phyloP scores from a whole-genome alignment of 2,113 vertebrate genomes.

The Ciconia boyciana region DNA sequence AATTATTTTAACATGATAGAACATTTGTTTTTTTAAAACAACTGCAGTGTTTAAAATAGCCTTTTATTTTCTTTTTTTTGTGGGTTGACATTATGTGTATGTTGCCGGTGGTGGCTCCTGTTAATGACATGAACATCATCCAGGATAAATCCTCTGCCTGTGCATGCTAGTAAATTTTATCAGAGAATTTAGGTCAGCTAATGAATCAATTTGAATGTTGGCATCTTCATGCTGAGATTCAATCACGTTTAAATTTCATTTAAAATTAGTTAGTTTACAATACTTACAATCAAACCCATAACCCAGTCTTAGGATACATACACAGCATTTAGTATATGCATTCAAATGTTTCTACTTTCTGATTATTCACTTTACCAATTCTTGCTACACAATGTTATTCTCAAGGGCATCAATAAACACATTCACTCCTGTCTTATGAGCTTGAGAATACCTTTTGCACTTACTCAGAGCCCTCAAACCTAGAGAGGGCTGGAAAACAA shows the following conservation, averaged over 20 bases:
- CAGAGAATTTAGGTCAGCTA: conserved; percentile 40
- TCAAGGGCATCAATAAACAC: conserved; percentile 41
- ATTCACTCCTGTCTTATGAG: conserved; percentile 20
- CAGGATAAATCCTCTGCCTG: conserved; percentile 6
- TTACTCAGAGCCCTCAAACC: neutral
- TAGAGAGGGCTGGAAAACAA: neutral
- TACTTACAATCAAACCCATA: neutral
- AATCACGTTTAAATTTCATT: conserved; percentile 37
- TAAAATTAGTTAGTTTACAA: conserved; percentile 6
- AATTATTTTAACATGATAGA: neutral
- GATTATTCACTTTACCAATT: conserved; percentile 37
- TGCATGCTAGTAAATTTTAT: conserved; percentile 4
- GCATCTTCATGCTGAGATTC: conserved; percentile 30
- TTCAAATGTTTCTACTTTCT: conserved; percentile 3
- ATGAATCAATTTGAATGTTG: conserved; percentile 40
- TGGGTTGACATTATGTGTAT: neutral
- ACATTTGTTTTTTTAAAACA: neutral
- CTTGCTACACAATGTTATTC: conserved; percentile 20
- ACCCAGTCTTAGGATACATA: neutral
- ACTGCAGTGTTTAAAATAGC: neutral
- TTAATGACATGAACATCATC: neutral
- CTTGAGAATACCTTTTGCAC: conserved; percentile 20
- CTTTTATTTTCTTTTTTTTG: neutral
- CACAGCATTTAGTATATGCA: neutral
- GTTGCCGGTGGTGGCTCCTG: neutral